Evolutionary conservation across 1,140 invertebrate genomes (phyloP).

Genomic region (Bombus ignitus): DNA sequence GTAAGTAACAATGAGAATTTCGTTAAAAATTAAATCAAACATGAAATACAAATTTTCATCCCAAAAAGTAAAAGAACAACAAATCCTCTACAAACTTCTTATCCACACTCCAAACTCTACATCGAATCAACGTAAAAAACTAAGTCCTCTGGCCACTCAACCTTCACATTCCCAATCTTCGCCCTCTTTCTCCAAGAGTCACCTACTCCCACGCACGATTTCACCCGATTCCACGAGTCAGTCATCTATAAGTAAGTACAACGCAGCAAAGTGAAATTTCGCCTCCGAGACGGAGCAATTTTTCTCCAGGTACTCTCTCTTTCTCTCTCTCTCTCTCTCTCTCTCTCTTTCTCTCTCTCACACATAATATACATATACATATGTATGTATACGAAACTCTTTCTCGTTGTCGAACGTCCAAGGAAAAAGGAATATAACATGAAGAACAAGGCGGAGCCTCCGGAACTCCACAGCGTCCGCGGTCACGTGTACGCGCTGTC

Average conservation of each 20-base stretch:
- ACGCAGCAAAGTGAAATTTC: background rate
- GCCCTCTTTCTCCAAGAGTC: background rate
- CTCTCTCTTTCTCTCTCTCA: background rate
- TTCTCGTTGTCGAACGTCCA: constrained; percentile 9
- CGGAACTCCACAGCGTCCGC: constrained; percentile 53
- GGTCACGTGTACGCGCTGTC: background rate
- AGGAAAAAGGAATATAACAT: background rate
- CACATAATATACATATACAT: background rate
- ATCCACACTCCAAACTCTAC: background rate
- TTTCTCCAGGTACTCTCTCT: constrained; percentile 15
- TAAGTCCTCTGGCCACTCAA: background rate
- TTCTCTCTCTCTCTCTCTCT: background rate
- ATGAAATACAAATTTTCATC: too few species aligned
- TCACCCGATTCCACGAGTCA: background rate
- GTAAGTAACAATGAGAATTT: too few species aligned
- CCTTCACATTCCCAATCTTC: too few species aligned
- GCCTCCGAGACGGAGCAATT: background rate
- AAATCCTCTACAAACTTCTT: too few species aligned
- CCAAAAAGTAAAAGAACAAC: too few species aligned
- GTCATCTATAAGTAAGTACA: constrained; percentile 13
- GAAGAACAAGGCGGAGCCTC: constrained; percentile 76
- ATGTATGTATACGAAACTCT: background rate
- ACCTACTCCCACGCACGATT: too few species aligned
- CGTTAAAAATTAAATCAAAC: too few species aligned
- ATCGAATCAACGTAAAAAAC: background rate